phyloP scores from a whole-genome alignment of 1,140 invertebrate genomes.

The Drosophila pectinifera region DNA sequence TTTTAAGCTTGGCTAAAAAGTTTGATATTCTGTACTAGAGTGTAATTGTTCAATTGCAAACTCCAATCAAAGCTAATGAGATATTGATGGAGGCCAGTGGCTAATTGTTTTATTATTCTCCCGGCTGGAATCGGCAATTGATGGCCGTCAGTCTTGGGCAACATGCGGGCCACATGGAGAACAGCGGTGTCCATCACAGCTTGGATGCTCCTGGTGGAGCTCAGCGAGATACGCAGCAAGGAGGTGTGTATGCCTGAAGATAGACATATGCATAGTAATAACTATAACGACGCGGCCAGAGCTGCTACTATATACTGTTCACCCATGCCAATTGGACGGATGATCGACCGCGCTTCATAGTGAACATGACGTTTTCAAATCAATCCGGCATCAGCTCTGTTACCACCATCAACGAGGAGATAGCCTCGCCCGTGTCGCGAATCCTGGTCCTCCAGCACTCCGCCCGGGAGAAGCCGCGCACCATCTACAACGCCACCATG shows the following conservation, averaged over 20 bases:
- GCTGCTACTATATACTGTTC: constrained; percentile 53
- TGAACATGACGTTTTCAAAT: constrained; percentile 74
- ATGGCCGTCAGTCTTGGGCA: constrained; percentile 1
- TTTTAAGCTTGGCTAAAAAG: constrained; percentile 51
- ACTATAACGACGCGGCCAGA: constrained; percentile 12
- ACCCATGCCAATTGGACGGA: constrained; percentile 70
- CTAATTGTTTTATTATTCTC: constrained; percentile 23
- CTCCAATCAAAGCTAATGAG: constrained; percentile 19
- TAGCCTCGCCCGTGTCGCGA: constrained; percentile 50
- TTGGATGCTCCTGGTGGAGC: constrained; percentile 23
- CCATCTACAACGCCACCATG: constrained; percentile 66
- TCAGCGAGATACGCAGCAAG: constrained; percentile 33
- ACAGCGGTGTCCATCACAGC: neutral
- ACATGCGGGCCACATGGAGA: constrained; percentile 15
- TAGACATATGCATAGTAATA: too few relatives aligned
- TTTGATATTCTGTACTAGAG: constrained; percentile 53
- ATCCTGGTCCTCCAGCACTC: constrained; percentile 48
- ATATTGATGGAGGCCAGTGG: constrained; percentile 10
- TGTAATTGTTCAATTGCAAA: neutral
- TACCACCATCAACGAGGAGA: constrained; percentile 63
- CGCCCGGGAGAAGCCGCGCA: constrained; percentile 31
- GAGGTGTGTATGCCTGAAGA: constrained; percentile 31
- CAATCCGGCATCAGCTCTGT: constrained; percentile 51
- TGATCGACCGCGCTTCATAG: constrained; percentile 56
- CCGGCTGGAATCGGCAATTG: neutral